Evolutionary conservation across 2,113 vertebrate species (phyloP), one percentile per base, ranked within the genome.

Genomic region (Pomatostomus ruficeps): DNA sequence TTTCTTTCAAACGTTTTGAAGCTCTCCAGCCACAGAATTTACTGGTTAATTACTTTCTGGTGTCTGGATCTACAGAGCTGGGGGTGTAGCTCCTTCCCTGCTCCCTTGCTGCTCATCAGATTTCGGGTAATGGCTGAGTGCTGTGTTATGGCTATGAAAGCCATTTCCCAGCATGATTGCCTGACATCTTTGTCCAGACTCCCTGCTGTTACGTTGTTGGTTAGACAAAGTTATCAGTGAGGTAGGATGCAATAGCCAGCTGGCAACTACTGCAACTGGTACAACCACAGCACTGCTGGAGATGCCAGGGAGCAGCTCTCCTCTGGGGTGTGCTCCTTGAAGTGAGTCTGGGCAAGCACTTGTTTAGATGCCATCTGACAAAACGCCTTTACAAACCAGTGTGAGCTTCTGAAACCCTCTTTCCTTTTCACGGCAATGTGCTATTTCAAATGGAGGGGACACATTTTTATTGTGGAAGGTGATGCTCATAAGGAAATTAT

Each of bases 311-410:
- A 86, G 40, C 71, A 18, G 15, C 12, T 4, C 20, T 79, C 18
- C 70, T 62, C 14, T 38, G 24, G 36, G 26, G 10, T 33, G 36
- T 1, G 1, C 51, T 78, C 22, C 23, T 22, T 28, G 48, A 14
- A 22, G 10, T 6, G 21, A 36, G 14, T 9, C n/a, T 48, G 38
- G 40, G 25, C 31, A 61, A 33, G 26, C 12, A 12, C 15, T 33
- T 58, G 14, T 24, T 83, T 51, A 23, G 75, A 31, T 19, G 18
- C 29, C 33, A 17, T 6, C 43, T 35, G 26, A 54, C 10, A 31
- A 66, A 66, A 20, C 0, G 0, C 24, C 21, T 76, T n/a, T 43
- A 35, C 21, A 78, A 67, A n/a, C 10, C 14, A 19, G 2, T 0
- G 3, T 9, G 22, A 8, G 45, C 22, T 68, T 38, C 48, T 13